Conservation (phyloP, 2,797 vertebrate species). For the Pseudotriccus pelzelni region DNA sequence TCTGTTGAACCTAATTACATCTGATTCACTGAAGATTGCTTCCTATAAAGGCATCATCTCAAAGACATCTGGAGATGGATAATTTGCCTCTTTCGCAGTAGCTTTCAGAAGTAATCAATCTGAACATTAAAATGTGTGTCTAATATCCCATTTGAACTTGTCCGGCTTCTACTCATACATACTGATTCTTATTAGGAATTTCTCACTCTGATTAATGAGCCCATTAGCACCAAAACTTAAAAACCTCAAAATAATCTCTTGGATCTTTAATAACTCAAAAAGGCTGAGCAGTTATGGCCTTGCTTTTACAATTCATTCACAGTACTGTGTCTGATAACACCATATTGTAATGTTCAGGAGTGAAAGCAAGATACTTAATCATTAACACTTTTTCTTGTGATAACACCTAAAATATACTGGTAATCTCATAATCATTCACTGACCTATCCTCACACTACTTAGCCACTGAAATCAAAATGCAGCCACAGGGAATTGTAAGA, state of each 20-base stretch:
- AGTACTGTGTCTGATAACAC: neutral
- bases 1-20: neutral
- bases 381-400: neutral
- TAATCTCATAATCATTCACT: neutral
- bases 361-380: neutral
- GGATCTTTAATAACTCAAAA: neutral
- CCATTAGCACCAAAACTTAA: neutral
- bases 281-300: neutral
- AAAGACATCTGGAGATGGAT: neutral
- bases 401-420: neutral
- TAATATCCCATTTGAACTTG: neutral
- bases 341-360: neutral
- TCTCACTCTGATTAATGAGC: slow-evolving; percentile 19
- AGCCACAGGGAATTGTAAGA: neutral
- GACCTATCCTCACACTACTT: neutral
- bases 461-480: neutral
- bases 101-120: slow-evolving; percentile 30
- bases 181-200: neutral
- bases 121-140: neutral
- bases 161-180: neutral
- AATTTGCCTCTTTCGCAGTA: neutral
- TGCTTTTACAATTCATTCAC: neutral
- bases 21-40: neutral
- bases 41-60: neutral
- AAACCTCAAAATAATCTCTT: neutral